Percentiles rank a stretch among this genome's conserved stretches.
Evolutionary conservation across 2,797 vertebrate species (phyloP).

Genomic region (Tokudaia tokunoshimensis): DNA sequence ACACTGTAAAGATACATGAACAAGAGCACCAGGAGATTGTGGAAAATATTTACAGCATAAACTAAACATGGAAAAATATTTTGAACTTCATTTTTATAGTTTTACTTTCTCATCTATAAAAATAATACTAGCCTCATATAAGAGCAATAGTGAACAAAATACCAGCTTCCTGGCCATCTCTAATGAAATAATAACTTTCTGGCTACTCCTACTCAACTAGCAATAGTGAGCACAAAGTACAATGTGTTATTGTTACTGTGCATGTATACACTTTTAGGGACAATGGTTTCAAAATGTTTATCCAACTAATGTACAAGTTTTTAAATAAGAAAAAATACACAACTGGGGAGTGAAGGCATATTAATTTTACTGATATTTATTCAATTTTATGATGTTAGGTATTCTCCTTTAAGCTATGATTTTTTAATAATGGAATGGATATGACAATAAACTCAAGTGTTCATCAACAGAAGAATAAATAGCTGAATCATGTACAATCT

Average conservation of each 20-base stretch:
- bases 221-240: background rate
- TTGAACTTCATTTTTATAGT: background rate
- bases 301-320: background rate
- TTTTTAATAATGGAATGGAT: background rate
- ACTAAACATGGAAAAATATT: background rate
- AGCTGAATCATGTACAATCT: background rate
- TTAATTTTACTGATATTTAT: background rate
- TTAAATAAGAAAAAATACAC: background rate
- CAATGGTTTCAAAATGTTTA: background rate
- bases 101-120: background rate
- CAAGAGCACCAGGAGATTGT: background rate
- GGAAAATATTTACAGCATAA: background rate
- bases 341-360: background rate
- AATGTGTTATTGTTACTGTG: background rate
- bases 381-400: background rate
- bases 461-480: background rate
- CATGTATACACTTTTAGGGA: background rate
- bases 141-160: background rate
- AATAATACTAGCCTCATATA: background rate
- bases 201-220: background rate
- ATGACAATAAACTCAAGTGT: background rate
- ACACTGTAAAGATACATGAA: background rate
- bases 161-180: background rate
- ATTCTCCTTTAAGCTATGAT: background rate
- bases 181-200: conserved; percentile 24